Conservation (phyloP, 2,888 invertebrate genomes). For the Melieria picta region DNA sequence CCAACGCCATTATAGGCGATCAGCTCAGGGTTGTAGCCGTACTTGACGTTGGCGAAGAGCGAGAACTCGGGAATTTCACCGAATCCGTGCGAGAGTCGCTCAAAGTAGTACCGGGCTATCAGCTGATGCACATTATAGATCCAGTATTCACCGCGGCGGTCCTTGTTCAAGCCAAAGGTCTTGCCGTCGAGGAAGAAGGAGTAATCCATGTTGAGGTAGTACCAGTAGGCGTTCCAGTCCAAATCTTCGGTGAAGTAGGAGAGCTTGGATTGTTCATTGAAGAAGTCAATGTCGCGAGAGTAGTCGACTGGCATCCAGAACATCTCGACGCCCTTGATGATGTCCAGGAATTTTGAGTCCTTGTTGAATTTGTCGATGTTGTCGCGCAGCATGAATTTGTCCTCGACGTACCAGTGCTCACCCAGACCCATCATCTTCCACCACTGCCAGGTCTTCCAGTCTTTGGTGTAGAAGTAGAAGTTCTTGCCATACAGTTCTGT, state of each 20-base stretch:
- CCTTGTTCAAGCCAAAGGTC: constrained; percentile 67
- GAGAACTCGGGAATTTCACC: constrained; percentile 71
- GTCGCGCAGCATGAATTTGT: constrained; percentile 55
- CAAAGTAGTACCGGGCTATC: constrained; percentile 75
- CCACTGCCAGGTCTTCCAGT: constrained; percentile 59
- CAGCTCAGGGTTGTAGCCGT: constrained; percentile 72
- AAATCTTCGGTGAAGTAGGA: constrained; percentile 78
- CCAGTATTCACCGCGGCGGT: constrained; percentile 74
- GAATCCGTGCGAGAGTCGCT: constrained; percentile 74
- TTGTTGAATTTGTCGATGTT: constrained; percentile 48
- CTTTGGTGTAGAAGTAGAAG: constrained; percentile 54
- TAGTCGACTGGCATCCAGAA: constrained; percentile 70
- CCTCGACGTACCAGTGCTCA: constrained; percentile 52
- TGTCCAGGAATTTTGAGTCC: constrained; percentile 51
- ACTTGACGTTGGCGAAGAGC: constrained; percentile 67
- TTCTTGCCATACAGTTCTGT: constrained; percentile 44
- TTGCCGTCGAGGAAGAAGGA: constrained; percentile 74
- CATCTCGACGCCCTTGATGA: constrained; percentile 47
- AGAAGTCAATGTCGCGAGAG: constrained; percentile 68
- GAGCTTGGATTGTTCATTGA: constrained; percentile 70
- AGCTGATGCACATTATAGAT: constrained; percentile 75
- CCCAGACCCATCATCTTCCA: constrained; percentile 59
- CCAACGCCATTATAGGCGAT: constrained; percentile 72
- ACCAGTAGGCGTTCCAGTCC: constrained; percentile 75
- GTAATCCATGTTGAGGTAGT: constrained; percentile 71